Conservation (phyloP, 2,113 vertebrate genomes). For the Rhinolophus sinicus region DNA sequence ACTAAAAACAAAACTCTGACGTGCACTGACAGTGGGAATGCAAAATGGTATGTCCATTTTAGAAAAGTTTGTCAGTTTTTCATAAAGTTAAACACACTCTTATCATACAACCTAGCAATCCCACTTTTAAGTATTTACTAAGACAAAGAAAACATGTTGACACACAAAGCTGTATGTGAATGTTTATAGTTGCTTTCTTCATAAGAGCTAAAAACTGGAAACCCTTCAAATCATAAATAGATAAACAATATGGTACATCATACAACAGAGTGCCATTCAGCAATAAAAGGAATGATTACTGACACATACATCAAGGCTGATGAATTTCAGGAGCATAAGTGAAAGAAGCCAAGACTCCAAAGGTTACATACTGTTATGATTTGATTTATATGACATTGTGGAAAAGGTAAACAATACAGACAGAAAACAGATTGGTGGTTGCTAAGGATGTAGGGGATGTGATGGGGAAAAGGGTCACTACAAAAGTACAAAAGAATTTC, state of each 20-base stretch:
- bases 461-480: neutral
- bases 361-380: neutral
- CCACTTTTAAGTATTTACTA: neutral
- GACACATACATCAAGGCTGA: neutral
- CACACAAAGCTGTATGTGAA: neutral
- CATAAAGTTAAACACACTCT: neutral
- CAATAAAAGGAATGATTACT: neutral
- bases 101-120: neutral
- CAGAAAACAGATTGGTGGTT: neutral
- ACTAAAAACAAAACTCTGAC: neutral
- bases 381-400: neutral
- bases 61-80: neutral
- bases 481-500: neutral
- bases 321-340: neutral
- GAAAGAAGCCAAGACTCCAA: neutral
- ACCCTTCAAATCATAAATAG: neutral
- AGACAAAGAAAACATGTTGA: slow-evolving; percentile 15
- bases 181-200: neutral
- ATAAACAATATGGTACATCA: neutral
- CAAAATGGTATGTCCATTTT: neutral
- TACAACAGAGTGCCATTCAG: neutral
- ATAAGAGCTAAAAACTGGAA: neutral
- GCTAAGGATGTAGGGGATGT: neutral
- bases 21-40: neutral
- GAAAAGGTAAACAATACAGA: neutral